phyloP scores from a whole-genome alignment of 2,113 vertebrate species.

The Thalassarche chlororhynchos region DNA sequence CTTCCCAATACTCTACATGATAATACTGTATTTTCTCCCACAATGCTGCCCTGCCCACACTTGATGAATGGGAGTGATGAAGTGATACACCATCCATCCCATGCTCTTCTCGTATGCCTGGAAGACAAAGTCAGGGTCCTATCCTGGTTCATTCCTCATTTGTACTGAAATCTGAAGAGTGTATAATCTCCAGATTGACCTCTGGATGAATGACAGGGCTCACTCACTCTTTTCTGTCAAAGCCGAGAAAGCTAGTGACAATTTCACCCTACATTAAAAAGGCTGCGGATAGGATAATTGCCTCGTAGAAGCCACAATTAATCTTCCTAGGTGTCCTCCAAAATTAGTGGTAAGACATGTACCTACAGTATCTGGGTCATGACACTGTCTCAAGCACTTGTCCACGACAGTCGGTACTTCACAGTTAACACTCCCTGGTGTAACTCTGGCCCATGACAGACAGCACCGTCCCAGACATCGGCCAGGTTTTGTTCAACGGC shows the following conservation, averaged over 20 bases:
- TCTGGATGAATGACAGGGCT: neutral
- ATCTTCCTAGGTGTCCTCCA: neutral
- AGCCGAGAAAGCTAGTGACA: neutral
- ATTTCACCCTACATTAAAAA: neutral
- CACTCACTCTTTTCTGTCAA: neutral
- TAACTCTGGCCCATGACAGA: neutral
- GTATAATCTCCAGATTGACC: neutral
- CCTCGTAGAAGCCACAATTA: neutral
- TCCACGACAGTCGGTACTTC: neutral
- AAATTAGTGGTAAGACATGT: neutral
- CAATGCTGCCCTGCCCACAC: rapidly evolving
- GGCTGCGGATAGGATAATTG: neutral
- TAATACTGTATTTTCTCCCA: neutral
- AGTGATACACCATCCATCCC: neutral
- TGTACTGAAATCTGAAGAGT: neutral
- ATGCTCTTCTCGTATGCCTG: neutral
- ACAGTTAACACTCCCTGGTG: neutral
- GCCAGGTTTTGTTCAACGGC: neutral
- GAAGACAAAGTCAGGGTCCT: neutral
- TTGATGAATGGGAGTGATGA: neutral
- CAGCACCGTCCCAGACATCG: neutral
- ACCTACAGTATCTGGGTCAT: neutral
- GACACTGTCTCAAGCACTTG: neutral
- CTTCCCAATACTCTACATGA: neutral
- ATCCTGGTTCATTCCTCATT: neutral